Evolutionary conservation across 2,113 vertebrate species (phyloP), one percentile per base, ranked within the genome.

Genomic region (Callopanchax toddi): DNA sequence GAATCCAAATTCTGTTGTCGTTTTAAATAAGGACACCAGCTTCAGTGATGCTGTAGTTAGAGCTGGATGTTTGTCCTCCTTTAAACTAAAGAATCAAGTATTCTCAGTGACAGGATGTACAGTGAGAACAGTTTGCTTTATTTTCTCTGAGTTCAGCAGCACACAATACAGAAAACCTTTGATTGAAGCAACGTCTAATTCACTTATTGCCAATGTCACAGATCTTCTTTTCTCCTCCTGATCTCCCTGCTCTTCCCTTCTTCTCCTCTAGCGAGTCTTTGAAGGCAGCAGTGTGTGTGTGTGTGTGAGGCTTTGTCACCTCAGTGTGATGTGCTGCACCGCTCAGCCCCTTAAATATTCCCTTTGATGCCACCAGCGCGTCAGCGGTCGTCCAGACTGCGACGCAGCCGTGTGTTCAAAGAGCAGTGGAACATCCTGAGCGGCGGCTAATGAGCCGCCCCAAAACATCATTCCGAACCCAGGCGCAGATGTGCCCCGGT

Each of bases 331-430:
- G 60, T 2, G 26, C 37, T 34, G 21, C 53, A 54, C 57, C 66
- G 50, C 58, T 56, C 51, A 45, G 78, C 58, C 64, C 18, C 64
- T 78, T 44, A 21, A 29, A n/a, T 63, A 84, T 87, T 87, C 86
- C n/a, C 79, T 88, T 87, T 89, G 84, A 89, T 86, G 77, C 51
- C 76, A 58, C 76, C 77, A 57, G 53, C 55, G 52, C 73, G 81
- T 72, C 49, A 48, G 56, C 4, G 54, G 39, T 17, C 18, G 79
- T 74, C 74, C 79, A 67, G 69, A 56, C 55, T 32, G 21, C 21
- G 25, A 48, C 39, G 17, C 49, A 49, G 52, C 48, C 48, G 32
- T 60, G 21, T 25, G 74, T 82, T 87, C 71, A 76, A 76, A 86
- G 81, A 62, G 32, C 44, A 63, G 72, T 34, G 44, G 22, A 21